Base-by-base conservation (phyloP, 2,113 vertebrate species). In the cat (Felis catus) region DNA sequence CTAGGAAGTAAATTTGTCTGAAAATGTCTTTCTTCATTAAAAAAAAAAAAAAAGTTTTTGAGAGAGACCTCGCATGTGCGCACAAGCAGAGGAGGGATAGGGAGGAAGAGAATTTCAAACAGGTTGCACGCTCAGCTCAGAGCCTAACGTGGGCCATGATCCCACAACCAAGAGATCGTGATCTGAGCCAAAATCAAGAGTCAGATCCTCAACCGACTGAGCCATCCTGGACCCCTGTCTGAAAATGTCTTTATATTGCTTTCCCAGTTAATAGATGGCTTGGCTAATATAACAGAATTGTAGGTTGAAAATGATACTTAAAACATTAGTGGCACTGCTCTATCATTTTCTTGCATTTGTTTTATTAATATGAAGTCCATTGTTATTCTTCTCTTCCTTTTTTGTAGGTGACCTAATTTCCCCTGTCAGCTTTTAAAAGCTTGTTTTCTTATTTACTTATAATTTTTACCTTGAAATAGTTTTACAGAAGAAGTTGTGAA, bases 401-500 rank as follows among this genome's bases (percentile, higher is more conserved):
- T 66, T 45, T 84, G 19, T 81, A 81, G 68, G 51, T 94, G 48
- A 87, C n/a, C 29, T 96, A 25, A 65, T 91, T 89, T 79, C 18
- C 48, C 58, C 31, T 11, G 68, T 45, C 7, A 95, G 74, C 39
- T 78, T 88, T 90, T 83, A 76, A 90, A 45, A 66, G 6, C 55
- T 63, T 74, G 65, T 76, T 85, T 78, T 19, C 36, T 29, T 76
- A 76, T 29, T 68, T 92, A 48, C n/a, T 85, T 82, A 18, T n/a
- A 76, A 82, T 39, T 91, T 87, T 94, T 82, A 31, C 86, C 91
- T 70, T 88, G 21, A 88, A 79, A 68, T 79, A 58, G 80, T 55
- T 88, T 55, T 88, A 70, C 29, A 41, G 36, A 74, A 80, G 31
- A 58, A 13, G 11, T 92, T 89, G 7, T 18, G 48, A 63, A 92